Evolutionary conservation across 2,797 vertebrate species (phyloP).

Genomic region (Mycteria americana): DNA sequence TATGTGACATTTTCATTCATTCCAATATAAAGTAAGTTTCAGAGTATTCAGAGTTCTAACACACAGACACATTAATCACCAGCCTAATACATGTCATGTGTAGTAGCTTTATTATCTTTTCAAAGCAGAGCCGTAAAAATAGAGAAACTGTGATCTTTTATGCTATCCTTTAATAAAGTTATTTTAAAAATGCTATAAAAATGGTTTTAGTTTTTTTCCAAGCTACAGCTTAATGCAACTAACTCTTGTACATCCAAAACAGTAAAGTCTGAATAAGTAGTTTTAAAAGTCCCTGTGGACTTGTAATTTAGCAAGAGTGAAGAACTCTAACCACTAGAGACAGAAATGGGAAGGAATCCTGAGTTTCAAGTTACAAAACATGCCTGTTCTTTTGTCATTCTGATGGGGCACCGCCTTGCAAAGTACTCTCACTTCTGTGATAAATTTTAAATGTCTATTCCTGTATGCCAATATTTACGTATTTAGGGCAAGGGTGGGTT

Average conservation of each 20-base stretch:
- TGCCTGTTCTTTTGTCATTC: conserved; percentile 46
- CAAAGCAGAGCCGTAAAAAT: conserved; percentile 59
- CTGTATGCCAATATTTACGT: neutral
- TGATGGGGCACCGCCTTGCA: neutral
- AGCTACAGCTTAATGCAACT: conserved; percentile 59
- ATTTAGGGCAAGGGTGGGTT: neutral
- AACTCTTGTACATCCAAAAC: conserved; percentile 68
- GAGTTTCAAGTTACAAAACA: conserved; percentile 49
- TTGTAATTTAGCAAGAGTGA: conserved; percentile 66
- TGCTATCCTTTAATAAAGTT: conserved; percentile 63
- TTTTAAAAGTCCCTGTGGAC: conserved; percentile 72
- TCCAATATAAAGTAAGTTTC: conserved; percentile 23
- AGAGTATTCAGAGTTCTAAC: neutral
- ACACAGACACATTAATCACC: conserved; percentile 57
- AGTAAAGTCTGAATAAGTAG: conserved; percentile 72
- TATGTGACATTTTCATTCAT: conserved; percentile 59
- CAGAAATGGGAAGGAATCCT: conserved; percentile 61
- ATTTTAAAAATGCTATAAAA: conserved; percentile 70
- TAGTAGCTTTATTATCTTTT: conserved; percentile 65
- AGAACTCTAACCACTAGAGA: conserved; percentile 67
- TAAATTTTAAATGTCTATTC: conserved; percentile 8
- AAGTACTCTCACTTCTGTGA: conserved; percentile 2
- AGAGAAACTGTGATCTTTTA: conserved; percentile 68
- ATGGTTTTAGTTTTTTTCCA: conserved; percentile 34
- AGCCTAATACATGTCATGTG: conserved; percentile 46